Evolutionary conservation across 2,888 invertebrate genomes (phyloP).

Genomic region (Hydrotaea diabolus): DNA sequence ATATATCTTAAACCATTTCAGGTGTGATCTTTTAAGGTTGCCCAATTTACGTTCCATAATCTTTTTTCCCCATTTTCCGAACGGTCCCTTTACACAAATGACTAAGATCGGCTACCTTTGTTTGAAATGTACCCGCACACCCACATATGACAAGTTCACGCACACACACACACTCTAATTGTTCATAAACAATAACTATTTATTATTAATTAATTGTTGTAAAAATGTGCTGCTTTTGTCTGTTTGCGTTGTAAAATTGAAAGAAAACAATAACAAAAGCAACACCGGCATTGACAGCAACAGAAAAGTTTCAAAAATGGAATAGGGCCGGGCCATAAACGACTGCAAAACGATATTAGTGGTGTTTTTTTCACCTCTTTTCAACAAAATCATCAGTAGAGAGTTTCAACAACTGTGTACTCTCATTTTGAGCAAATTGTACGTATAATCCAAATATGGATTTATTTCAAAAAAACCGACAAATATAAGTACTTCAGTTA

Average conservation of each 20-base stretch:
- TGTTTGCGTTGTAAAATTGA: conserved; percentile 8
- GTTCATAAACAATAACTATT: background rate
- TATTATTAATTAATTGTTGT: conserved; percentile 32
- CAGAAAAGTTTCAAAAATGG: background rate
- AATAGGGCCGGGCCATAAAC: background rate
- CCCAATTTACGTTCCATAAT: no score
- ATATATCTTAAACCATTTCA: no score
- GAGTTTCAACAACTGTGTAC: no score
- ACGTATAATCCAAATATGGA: no score
- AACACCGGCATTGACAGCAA: background rate
- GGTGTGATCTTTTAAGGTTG: no score
- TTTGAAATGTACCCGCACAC: background rate
- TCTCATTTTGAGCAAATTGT: no score
- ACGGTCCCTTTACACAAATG: background rate
- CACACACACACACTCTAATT: background rate
- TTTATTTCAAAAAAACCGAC: no score
- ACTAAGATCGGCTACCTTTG: conserved; percentile 11
- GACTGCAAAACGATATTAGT: background rate
- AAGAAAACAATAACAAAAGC: background rate
- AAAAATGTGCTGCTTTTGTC: background rate
- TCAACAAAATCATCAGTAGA: no score
- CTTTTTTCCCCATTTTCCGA: no score
- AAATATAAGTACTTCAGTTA: no score
- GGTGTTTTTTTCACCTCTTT: no score
- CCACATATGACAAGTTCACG: background rate